Evolutionary conservation across 2,113 vertebrate species (phyloP), one percentile per base, ranked within the genome.

Genomic region (Megaleporinus macrocephalus): DNA sequence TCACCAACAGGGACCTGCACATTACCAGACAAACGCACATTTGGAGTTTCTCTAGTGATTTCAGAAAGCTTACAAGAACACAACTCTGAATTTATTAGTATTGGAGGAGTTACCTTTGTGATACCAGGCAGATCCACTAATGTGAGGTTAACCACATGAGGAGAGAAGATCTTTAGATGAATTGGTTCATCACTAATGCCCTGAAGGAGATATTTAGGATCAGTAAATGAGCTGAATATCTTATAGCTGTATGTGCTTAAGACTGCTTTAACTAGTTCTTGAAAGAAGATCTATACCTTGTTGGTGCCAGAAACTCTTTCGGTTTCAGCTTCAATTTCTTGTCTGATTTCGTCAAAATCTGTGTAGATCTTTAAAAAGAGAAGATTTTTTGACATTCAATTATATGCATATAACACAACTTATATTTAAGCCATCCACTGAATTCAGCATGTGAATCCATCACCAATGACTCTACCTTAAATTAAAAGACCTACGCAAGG

Each of bases 121-220:
- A 99, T 96, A 84, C 98, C 98, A 77, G 98, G 98, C 78, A 99
- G 96, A 86, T 99, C 98, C 90, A 99, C 98, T 83, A 99, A 93
- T 18, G 98, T 99, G 88, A 99, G 93, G 89, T 98, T 99, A 80
- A 99, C 97, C 77, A 99, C 97, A 57, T 97, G 92, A 33, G 98
- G 94, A 15, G 98, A 99, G 93, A 99, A 99, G 89, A 99, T 95
- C 91, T 98, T 99, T 78, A 99, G 92, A 84, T 99, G 98, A 91
- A 99, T 99, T 0, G 98, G 96, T 84, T 99, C 98, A 85, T 96
- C 94, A 85, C 97, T 98, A 81, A 99, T 96, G 12, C 98, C 98
- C 98, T 99, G 89, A 9, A 90, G 90, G 90, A 66, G 71, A 74
- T 29, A 63, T 51, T 7, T 4, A 44, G 5, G 15, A 51, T 57